Evolutionary conservation across 2,113 vertebrate genomes (phyloP).

Genomic region (Corvus hawaiiensis): DNA sequence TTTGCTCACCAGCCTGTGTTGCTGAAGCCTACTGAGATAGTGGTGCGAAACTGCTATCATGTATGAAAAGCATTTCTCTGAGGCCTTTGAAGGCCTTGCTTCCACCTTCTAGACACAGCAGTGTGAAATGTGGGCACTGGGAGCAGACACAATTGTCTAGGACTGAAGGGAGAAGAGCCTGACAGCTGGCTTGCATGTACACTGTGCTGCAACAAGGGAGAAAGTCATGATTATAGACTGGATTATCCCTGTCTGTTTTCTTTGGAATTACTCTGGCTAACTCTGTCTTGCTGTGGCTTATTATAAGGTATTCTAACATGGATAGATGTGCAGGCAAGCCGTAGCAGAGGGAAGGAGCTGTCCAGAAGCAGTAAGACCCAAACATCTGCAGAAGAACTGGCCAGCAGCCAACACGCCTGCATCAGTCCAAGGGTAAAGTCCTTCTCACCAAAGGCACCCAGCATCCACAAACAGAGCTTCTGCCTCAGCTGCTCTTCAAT

Average conservation of each 20-base stretch:
- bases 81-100: not conserved
- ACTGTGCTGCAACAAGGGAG: not conserved
- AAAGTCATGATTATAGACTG: not conserved
- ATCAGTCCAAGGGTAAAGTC: not conserved
- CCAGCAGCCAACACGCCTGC: not conserved
- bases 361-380: not conserved
- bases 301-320: not conserved
- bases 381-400: conserved; percentile 23
- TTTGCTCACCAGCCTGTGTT: not conserved
- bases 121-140: not conserved
- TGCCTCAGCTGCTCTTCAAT: not conserved
- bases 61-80: not conserved
- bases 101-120: not conserved
- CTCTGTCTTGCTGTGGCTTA: not conserved
- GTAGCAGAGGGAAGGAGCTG: not conserved
- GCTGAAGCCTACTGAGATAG: not conserved
- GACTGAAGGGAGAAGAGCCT: not conserved
- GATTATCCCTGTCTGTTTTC: conserved; percentile 19
- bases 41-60: not conserved
- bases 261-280: conserved; percentile 22
- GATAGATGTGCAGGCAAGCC: not conserved
- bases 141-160: not conserved
- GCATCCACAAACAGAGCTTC: not conserved
- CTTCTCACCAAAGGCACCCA: conserved; percentile 45
- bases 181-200: not conserved